These are phyloP conservation scores for Synergus itoensis DNA, from an alignment of 2,888 invertebrate species.

Conservation along the genomic window DNA sequence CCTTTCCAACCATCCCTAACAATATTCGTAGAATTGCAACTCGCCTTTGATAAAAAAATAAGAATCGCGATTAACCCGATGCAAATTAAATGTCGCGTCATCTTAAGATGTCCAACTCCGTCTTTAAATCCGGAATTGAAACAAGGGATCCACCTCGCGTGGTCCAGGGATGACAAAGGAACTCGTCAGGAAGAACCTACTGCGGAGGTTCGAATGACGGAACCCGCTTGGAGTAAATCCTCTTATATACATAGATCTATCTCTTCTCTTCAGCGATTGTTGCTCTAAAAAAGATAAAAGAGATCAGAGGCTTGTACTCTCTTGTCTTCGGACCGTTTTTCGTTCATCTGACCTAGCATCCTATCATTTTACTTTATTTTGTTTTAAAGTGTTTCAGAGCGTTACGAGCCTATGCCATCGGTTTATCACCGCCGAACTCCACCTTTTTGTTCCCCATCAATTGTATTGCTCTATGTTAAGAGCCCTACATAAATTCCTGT, in stretches of 20 bases:
- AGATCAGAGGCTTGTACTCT: conserved; percentile 51
- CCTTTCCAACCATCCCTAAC: conserved; percentile 59
- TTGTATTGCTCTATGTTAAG: conserved; percentile 37
- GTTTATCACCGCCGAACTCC: conserved; percentile 15
- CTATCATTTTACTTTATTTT: conserved; percentile 59
- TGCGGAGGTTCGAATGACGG: conserved; percentile 67
- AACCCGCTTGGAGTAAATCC: conserved; percentile 55
- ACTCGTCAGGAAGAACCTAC: conserved; percentile 62
- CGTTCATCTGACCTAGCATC: conserved; percentile 52
- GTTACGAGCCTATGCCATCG: conserved; percentile 65
- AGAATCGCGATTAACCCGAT: conserved; percentile 51
- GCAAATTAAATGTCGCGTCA: not conserved
- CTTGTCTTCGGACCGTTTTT: conserved; percentile 61
- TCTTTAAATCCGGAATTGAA: not conserved
- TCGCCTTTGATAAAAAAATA: conserved; percentile 35
- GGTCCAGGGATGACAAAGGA: conserved; percentile 28
- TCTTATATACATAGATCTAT: conserved; percentile 66
- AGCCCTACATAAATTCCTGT: conserved; percentile 41
- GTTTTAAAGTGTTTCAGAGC: conserved; percentile 71
- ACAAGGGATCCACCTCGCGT: conserved; percentile 45
- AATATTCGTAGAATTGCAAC: conserved; percentile 44
- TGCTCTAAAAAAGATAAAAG: conserved; percentile 62
- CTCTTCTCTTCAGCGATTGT: conserved; percentile 62
- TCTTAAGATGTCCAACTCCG: conserved; percentile 29
- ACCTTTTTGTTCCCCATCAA: conserved; percentile 54